Base-by-base conservation (phyloP, 2,113 vertebrate genomes). In the Cryptomyrus ogoouensis region DNA sequence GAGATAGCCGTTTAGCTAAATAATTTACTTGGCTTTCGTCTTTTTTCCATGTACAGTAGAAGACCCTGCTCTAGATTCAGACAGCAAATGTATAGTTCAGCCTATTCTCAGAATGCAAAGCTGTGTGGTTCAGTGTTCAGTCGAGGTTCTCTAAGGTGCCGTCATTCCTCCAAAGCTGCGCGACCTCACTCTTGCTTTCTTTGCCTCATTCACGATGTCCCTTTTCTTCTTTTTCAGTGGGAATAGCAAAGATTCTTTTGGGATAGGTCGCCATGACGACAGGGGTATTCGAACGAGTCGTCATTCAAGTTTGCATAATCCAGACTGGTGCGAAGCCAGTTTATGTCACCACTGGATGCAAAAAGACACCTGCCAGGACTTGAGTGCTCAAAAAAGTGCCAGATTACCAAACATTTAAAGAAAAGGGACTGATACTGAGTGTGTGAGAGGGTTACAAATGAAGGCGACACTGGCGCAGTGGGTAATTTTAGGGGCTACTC, bases 241-340 rank as follows among this genome's bases (percentile, higher is more conserved):
- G 94, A 95, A 95, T 95, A 94, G 94, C 94, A 93, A 91, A 93
- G 94, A 95, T 95, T 94, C 94, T 95, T 95, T 94, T 93, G 92
- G 94, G 87, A 92, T 91, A 84, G 90, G 95, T 96, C 95, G 92
- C 94, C 94, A 95, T 94, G 91, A 94, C 85, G 92, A 96, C 91
- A 49, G 89, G 92, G 93, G 90, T 92, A 92, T 94, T 95, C 93
- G 93, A 95, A 94, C 92, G 93, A 94, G 92, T 94, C 90, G 90
- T 94, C 93, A 95, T 94, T 95, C 93, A 93, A 66, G 92, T 93
- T 83, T 21, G 80, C 74, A 88, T 89, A 87, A 80, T 70, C 90
- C 39, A 17, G 89, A 90, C 92, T 90, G 91, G 91, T 94, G 91
- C 92, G 90, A 89, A 91, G 91, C 92, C 93, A 92, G 84, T 90